Percentiles rank a stretch among this genome's conserved stretches.
phyloP scores from a whole-genome alignment of 2,888 invertebrate species.

The Craniophora ligustri region DNA sequence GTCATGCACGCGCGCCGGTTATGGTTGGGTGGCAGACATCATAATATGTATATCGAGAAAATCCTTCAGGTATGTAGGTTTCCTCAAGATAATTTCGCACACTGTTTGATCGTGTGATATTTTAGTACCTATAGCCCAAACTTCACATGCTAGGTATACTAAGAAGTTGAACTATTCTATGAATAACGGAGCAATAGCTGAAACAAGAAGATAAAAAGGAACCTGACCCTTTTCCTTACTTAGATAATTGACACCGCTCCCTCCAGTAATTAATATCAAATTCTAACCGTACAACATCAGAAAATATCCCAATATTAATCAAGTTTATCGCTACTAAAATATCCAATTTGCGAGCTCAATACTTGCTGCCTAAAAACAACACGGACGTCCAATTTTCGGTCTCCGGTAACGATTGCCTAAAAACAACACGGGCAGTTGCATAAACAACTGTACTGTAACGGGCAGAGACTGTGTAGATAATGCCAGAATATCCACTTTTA shows the following conservation, averaged over 20 bases:
- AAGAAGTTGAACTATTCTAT: not conserved
- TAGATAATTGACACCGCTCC: constrained; percentile 1
- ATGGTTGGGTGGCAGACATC: no score
- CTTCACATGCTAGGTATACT: not conserved
- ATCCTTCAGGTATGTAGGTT: no score
- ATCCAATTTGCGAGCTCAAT: constrained; percentile 14
- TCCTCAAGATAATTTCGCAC: no score
- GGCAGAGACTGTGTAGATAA: not conserved
- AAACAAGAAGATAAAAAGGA: not conserved
- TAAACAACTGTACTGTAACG: constrained; percentile 29
- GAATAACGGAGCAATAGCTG: not conserved
- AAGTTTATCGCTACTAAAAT: not conserved
- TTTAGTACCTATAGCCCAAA: not conserved
- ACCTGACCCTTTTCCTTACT: not conserved
- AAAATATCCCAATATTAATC: not conserved
- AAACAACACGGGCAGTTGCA: constrained; percentile 30
- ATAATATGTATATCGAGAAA: no score
- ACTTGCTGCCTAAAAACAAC: constrained; percentile 13
- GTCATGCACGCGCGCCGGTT: no score
- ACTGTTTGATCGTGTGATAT: no score
- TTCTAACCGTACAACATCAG: not conserved
- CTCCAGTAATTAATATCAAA: constrained; percentile 5
- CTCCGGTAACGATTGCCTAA: constrained; percentile 35
- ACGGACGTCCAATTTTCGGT: constrained; percentile 12
- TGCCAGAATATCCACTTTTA: constrained; percentile 3